Evolutionary conservation across 2,797 vertebrate species (phyloP), one percentile per base, ranked within the genome.

Genomic region (Podarcis siculus): DNA sequence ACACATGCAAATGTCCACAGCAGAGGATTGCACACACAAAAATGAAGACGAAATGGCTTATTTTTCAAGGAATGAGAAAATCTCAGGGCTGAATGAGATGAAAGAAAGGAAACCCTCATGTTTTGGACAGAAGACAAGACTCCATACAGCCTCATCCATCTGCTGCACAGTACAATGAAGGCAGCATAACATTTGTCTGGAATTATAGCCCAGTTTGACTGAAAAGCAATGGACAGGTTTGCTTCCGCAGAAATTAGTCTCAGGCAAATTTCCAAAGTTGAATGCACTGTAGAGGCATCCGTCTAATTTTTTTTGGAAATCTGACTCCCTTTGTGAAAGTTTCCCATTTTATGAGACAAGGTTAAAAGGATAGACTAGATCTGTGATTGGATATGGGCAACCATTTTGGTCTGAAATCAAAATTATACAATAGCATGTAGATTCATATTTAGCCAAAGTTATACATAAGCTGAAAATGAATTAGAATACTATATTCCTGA

Each of bases 21-120:
- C 80, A 88, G 58, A 67, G 2, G 9, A 71, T 71, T 83, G 42
- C 4, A 30, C 66, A 8, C 8, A 87, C 49, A 1, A 39, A 58
- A 92, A 37, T 83, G 5, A 83, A 86, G 86, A 4, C 73, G 77
- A 90, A 91, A 71, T 3, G 25, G 86, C 78, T 3, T 55, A 71
- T 82, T 42, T 55, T 89, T 88, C 32, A 82, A 82, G 90, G 49
- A 78, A 87, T 39, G 32, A 91, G 92, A 93, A 73, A 89, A 83
- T 39, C 37, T 69, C 5, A 85, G 55, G 42, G n/a, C 5, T 76
- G 27, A 61, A 23, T 42, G 3, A 87, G 13, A 84, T 69, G 80
- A 89, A 91, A 86, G 78, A 79, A 89, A 90, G 25, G 76, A 9
- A 30, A 45, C 0, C 3, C 5, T 82, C 72, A 9, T 61, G 4